A percentile compares a stretch with the other conserved stretches of the same genome.
Conservation (phyloP, 1,140 invertebrate genomes). For the Drosophila aff. region DNA sequence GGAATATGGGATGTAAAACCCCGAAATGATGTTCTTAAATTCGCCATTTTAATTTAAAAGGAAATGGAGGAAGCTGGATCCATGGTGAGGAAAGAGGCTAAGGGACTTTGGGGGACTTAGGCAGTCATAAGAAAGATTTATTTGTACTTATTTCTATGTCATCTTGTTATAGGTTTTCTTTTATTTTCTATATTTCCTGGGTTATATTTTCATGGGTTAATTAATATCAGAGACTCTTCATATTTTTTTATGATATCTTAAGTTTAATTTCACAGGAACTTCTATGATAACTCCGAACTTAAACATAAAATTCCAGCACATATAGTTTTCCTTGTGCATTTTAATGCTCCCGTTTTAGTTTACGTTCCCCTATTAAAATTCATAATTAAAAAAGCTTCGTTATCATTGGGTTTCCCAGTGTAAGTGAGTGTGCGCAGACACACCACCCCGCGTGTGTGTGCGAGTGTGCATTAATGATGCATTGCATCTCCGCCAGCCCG, state of each 20-base stretch:
- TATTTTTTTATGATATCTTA: background rate
- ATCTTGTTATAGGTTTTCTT: background rate
- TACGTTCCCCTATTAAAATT: background rate
- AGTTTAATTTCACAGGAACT: no score
- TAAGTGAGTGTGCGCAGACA: background rate
- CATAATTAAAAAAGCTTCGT: background rate
- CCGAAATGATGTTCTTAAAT: constrained; percentile 5
- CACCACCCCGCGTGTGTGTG: constrained; percentile 8
- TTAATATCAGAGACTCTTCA: background rate
- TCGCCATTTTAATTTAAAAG: constrained; percentile 7
- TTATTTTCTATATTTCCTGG: background rate
- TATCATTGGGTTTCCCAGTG: constrained; percentile 8
- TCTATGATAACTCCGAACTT: background rate
- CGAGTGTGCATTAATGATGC: constrained; percentile 76
- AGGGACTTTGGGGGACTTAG: background rate
- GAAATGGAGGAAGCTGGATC: background rate
- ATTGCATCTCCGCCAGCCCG: constrained; percentile 41
- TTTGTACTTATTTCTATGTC: background rate
- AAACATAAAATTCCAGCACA: background rate
- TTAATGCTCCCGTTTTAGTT: constrained; percentile 1
- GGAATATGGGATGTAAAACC: constrained; percentile 7
- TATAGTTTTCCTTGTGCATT: constrained; percentile 3
- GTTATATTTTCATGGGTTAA: background rate
- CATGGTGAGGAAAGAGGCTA: background rate
- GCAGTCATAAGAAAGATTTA: background rate